Percentiles rank a stretch among this genome's conserved stretches.
Evolutionary conservation across 2,113 vertebrate species (phyloP).

Genomic region (Xenus cinereus): DNA sequence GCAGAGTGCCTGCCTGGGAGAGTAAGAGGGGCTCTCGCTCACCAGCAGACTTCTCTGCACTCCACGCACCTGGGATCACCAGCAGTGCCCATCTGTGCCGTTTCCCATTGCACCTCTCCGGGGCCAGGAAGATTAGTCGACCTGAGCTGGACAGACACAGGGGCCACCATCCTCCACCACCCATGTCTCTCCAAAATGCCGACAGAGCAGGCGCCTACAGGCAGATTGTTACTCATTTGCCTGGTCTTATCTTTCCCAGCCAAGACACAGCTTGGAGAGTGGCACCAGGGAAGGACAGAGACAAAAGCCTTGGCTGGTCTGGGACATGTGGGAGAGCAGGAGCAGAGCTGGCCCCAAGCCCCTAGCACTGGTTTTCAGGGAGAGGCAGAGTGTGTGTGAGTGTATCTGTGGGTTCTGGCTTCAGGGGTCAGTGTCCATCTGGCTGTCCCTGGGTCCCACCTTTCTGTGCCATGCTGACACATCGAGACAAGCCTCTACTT

Average conservation of each 20-base stretch:
- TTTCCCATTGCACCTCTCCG: background rate
- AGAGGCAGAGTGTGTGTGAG: fast-evolving
- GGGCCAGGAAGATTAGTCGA: background rate
- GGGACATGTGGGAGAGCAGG: background rate
- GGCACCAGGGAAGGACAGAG: background rate
- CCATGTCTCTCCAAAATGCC: background rate
- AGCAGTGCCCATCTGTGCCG: background rate
- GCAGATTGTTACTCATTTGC: background rate
- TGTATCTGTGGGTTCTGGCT: background rate
- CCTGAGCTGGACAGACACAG: background rate
- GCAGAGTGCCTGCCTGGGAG: background rate
- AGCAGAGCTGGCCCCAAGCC: background rate
- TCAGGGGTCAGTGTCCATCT: background rate
- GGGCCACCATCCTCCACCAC: background rate
- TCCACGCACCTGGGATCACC: fast-evolving
- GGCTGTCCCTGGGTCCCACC: background rate
- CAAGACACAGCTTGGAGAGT: background rate
- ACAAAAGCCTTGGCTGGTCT: background rate
- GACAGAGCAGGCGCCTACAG: background rate
- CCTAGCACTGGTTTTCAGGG: background rate
- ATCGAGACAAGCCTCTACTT: background rate
- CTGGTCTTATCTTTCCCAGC: background rate
- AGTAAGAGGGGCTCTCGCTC: fast-evolving
- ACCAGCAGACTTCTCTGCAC: fast-evolving
- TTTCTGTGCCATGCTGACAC: background rate